Evolutionary conservation across 2,113 vertebrate species (phyloP).

Genomic region (Rhinichthys klamathensis): DNA sequence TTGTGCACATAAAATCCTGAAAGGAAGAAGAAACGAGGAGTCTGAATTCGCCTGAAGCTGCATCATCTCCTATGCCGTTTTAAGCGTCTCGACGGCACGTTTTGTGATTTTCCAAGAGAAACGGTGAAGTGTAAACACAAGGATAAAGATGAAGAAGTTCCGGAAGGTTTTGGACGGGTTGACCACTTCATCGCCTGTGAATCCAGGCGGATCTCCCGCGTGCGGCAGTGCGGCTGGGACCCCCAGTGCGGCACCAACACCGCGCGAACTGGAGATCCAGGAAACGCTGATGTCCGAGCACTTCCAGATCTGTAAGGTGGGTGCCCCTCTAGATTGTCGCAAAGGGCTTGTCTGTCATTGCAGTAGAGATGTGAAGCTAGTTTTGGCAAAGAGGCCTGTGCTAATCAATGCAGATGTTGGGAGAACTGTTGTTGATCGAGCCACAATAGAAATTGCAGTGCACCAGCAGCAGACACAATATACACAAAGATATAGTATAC

Average conservation of each 20-base stretch:
- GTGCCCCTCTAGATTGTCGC: slow-evolving; percentile 43
- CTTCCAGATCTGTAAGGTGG: slow-evolving; percentile 98
- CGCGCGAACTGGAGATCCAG: slow-evolving; percentile 86
- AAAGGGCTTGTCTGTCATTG: slow-evolving; percentile 20
- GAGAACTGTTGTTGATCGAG: background rate
- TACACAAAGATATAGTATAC: background rate
- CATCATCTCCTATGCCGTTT: slow-evolving; percentile 43
- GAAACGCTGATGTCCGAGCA: slow-evolving; percentile 93
- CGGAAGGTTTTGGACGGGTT: slow-evolving; percentile 98
- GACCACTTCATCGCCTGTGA: slow-evolving; percentile 89
- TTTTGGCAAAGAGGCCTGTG: slow-evolving; percentile 5
- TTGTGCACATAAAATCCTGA: slow-evolving; percentile 64
- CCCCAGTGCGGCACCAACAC: slow-evolving; percentile 78
- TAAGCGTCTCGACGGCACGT: slow-evolving; percentile 40
- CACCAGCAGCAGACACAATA: background rate
- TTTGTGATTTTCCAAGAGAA: slow-evolving; percentile 6
- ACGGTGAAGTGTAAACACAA: slow-evolving; percentile 34
- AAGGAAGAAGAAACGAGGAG: slow-evolving; percentile 27
- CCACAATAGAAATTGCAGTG: slow-evolving; percentile 13
- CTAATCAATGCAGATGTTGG: slow-evolving; percentile 8
- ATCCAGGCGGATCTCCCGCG: slow-evolving; percentile 75
- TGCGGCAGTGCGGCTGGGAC: slow-evolving; percentile 84
- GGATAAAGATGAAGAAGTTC: slow-evolving; percentile 91
- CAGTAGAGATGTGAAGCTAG: slow-evolving; percentile 11
- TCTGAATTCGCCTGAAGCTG: slow-evolving; percentile 43